Base-by-base conservation (phyloP, 2,113 vertebrate species). In the Lophura nycthemera region DNA sequence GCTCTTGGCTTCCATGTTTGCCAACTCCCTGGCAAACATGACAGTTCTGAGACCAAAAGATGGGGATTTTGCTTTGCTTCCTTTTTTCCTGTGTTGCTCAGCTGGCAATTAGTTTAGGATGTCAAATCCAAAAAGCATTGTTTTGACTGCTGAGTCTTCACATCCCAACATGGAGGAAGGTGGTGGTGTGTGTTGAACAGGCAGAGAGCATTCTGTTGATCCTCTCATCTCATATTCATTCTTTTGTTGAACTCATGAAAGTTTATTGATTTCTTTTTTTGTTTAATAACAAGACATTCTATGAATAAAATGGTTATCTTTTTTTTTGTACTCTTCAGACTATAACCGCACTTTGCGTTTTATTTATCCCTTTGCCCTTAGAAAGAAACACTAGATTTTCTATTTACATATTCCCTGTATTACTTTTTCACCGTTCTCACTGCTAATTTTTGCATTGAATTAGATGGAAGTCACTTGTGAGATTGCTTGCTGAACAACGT, bases 301-400 rank as follows among this genome's bases (percentile, higher is more conserved):
- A 8, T 67, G 3, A 78, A 72, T 81, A 43, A 82, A 93, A 30
- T 50, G 48, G 4, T 61, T 92, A n/a, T 71, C 52, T 6, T 2
- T 3, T 47, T 29, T 60, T 83, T 76, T 34, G 14, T 71, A 79
- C 89, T 93, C 83, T 95, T 95, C 94, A 76, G 88, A 87, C 40
- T 97, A 95, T 96, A 95, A 94, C 95, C 90, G 6, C 95, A 84
- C 91, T 92, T 93, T 83, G 70, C 47, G 59, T 54, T 90, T 69
- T 45, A 76, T 89, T 78, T 36, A 72, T 88, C 52, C 56, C 34
- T 86, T 91, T 88, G 38, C 11, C 34, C 64, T 73, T 91, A 66
- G 64, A 88, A 71, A 86, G 22, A 81, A 89, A 36, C 32, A 54
- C 0, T 83, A 60, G 48, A 50, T 91, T 74, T 79, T 57, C 63